Conservation (phyloP, 2,113 vertebrate species). For the Rattus rattus region DNA sequence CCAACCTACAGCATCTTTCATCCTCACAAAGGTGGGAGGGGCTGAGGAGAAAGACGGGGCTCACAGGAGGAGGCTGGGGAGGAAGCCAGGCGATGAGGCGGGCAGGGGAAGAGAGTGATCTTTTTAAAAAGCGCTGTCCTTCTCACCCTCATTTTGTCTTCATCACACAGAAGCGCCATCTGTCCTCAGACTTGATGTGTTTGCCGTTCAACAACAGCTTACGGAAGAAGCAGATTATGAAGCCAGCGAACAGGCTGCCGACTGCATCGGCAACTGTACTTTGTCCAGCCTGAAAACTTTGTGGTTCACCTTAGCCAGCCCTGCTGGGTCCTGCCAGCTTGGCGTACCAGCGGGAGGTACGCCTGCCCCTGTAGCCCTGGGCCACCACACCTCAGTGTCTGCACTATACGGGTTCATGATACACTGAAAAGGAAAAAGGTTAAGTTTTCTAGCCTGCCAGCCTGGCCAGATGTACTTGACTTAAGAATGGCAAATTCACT, state of each 20-base stretch:
- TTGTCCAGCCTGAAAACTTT: slow-evolving; percentile 71
- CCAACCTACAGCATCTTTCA: slow-evolving; percentile 84
- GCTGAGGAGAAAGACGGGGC: slow-evolving; percentile 62
- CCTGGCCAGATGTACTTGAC: not conserved
- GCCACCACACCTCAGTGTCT: not conserved
- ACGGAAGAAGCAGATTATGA: slow-evolving; percentile 82
- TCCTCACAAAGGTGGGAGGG: slow-evolving; percentile 85
- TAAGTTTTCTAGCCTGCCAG: not conserved
- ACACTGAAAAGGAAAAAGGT: not conserved
- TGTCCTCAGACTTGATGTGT: slow-evolving; percentile 82
- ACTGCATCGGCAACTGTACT: slow-evolving; percentile 66
- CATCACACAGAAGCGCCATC: slow-evolving; percentile 86
- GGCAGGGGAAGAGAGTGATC: slow-evolving; percentile 71
- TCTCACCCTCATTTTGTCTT: slow-evolving; percentile 80
- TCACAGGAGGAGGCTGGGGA: not conserved
- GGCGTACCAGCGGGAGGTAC: not conserved
- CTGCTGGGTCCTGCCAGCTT: not conserved
- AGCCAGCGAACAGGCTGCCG: slow-evolving; percentile 75
- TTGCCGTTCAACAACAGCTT: slow-evolving; percentile 84
- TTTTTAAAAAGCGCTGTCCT: slow-evolving; percentile 79
- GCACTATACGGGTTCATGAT: not conserved
- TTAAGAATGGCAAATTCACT: not conserved
- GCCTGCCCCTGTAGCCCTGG: too few relatives aligned
- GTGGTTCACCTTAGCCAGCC: slow-evolving; percentile 45
- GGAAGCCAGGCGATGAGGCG: not conserved